phyloP scores from a whole-genome alignment of 23 tunicate species.

The Trididemnum clinides region DNA sequence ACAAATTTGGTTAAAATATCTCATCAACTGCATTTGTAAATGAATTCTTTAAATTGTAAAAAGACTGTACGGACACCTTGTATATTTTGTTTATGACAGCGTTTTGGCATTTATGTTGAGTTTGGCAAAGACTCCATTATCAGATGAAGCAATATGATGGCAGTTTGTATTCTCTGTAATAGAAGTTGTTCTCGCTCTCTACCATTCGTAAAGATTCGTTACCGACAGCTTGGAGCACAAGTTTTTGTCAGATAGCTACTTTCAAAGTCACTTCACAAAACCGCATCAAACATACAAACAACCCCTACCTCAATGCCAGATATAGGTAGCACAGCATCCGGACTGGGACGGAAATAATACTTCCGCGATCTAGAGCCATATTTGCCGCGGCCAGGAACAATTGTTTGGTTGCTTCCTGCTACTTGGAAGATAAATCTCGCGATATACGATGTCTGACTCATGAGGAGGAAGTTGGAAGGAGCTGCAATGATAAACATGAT shows the following conservation, averaged over 20 bases:
- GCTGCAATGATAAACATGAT: conserved; percentile 59
- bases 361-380: neutral
- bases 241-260: neutral
- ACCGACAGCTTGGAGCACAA: neutral
- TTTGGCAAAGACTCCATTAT: too few relatives aligned
- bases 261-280: neutral
- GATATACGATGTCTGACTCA: conserved; percentile 61
- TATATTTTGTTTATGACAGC: too few relatives aligned
- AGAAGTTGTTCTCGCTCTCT: too few relatives aligned
- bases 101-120: too few relatives aligned
- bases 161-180: too few relatives aligned
- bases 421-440: conserved; percentile 62
- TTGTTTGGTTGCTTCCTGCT: conserved; percentile 18
- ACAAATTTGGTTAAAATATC: too few relatives aligned
- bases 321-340: conserved; percentile 80
- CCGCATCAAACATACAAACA: neutral
- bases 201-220: too few relatives aligned
- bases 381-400: conserved; percentile 48
- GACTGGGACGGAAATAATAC: conserved; percentile 23
- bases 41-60: too few relatives aligned
- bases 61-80: too few relatives aligned
- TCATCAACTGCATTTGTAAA: too few relatives aligned
- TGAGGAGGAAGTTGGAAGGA: conserved; percentile 70
- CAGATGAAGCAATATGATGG: too few relatives aligned
- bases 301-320: conserved; percentile 41